Percentiles rank a stretch among this genome's conserved stretches.
Conservation (phyloP, 2,797 vertebrate species). For the Arnoldichthys spilopterus region DNA sequence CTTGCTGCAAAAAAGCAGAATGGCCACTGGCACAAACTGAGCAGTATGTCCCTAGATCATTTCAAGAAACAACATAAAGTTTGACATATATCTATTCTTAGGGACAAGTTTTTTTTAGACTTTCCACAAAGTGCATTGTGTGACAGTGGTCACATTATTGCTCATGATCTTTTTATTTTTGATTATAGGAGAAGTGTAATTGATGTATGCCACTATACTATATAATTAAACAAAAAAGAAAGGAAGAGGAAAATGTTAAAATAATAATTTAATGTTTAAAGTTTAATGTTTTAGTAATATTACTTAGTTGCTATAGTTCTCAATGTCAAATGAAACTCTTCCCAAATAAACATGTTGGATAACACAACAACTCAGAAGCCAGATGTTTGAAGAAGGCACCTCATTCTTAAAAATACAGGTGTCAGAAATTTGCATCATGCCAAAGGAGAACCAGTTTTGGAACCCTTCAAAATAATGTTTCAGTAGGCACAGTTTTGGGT, state of each 20-base stretch:
- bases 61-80: constrained; percentile 52
- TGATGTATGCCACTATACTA: not conserved
- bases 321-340: constrained; percentile 9
- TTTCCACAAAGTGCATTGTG: not conserved
- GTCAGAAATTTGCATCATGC: no score
- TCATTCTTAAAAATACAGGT: no score
- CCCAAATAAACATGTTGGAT: constrained; percentile 17
- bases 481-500: no score
- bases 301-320: constrained; percentile 25
- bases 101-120: constrained; percentile 7
- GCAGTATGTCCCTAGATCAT: not conserved
- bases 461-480: no score
- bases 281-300: no score
- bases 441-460: no score
- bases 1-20: not conserved
- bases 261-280: no score
- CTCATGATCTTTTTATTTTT: not conserved
- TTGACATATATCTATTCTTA: constrained; percentile 57
- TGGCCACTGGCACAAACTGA: not conserved
- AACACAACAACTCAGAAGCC: constrained; percentile 9
- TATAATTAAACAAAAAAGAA: not conserved
- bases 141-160: not conserved
- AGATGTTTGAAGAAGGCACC: constrained; percentile 9
- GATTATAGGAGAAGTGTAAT: not conserved
- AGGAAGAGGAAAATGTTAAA: not conserved